Percentiles rank a stretch among this genome's conserved stretches.
Evolutionary conservation across 2,113 vertebrate species (phyloP).

Genomic region (Cyanistes caeruleus): DNA sequence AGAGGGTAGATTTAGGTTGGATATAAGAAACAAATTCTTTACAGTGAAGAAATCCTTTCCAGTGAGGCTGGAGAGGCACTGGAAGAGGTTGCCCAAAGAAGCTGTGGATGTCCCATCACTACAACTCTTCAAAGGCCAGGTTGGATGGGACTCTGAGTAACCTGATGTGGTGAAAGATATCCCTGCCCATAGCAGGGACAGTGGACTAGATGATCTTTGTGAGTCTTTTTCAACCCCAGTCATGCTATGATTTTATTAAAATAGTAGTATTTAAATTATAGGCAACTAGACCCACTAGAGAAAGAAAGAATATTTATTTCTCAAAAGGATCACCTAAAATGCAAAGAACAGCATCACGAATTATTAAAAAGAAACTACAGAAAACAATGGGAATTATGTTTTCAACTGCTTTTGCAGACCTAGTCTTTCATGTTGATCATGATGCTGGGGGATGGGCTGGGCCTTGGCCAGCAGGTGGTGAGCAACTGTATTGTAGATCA

Average conservation of each 20-base stretch:
- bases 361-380: not conserved
- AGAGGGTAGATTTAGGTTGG: not conserved
- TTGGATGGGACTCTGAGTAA: not conserved
- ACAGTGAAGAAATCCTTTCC: not conserved
- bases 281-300: not conserved
- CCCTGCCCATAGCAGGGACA: not conserved
- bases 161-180: not conserved
- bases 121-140: not conserved
- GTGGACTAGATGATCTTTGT: not conserved
- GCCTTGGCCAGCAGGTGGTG: accelerated
- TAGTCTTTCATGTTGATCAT: not conserved
- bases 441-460: not conserved
- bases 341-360: not conserved
- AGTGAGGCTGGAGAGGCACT: not conserved
- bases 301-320: not conserved
- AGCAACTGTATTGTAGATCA: not conserved
- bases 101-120: not conserved
- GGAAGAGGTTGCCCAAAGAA: not conserved
- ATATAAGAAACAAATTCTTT: not conserved
- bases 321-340: not conserved
- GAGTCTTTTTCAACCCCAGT: not conserved
- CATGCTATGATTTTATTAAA: not conserved
- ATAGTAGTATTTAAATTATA: not conserved
- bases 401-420: not conserved
- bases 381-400: not conserved